A percentile compares a stretch with the other conserved stretches of the same genome.
Conservation (phyloP, 2,113 vertebrate genomes). For the Craseonycteris thonglongyai region DNA sequence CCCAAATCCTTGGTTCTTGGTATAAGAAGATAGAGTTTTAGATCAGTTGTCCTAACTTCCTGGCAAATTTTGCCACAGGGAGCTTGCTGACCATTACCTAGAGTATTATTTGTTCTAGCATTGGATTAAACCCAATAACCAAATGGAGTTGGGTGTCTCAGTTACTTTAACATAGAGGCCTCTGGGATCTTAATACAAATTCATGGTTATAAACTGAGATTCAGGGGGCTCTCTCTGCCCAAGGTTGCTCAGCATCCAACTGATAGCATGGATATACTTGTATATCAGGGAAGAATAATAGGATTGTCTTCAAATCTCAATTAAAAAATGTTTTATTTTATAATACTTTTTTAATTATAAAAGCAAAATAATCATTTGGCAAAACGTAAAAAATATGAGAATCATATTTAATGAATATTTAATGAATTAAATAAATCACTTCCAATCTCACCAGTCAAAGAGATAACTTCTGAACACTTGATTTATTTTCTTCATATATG, state of each 20-base stretch:
- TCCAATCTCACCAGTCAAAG: background rate
- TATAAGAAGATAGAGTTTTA: background rate
- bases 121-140: background rate
- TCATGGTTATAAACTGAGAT: background rate
- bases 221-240: background rate
- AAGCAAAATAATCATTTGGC: background rate
- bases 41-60: background rate
- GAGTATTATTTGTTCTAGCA: background rate
- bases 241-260: background rate
- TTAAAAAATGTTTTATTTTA: background rate
- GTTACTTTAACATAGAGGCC: background rate
- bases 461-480: background rate
- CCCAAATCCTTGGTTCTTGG: background rate
- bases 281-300: background rate
- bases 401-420: background rate
- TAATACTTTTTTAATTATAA: background rate
- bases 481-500: background rate
- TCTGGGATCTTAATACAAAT: background rate
- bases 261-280: background rate
- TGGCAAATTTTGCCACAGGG: background rate
- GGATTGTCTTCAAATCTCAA: background rate
- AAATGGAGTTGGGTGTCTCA: background rate
- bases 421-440: background rate
- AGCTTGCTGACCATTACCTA: background rate
- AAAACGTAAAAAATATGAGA: background rate